Evolutionary conservation across 2,113 vertebrate genomes (phyloP).

Genomic region (Cebidichthys violaceus): DNA sequence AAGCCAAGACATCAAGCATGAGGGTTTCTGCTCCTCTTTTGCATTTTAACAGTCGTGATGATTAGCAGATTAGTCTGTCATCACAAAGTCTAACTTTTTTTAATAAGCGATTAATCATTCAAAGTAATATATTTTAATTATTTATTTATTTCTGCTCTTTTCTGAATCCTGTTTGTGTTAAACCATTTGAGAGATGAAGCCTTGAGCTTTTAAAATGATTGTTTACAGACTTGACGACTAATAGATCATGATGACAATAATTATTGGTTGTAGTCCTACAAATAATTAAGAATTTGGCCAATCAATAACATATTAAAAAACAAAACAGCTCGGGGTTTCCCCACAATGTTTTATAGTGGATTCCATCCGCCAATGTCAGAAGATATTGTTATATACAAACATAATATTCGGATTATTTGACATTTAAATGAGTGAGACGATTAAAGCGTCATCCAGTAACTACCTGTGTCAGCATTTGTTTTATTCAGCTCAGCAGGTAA

Average conservation of each 20-base stretch:
- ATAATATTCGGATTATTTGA: not conserved
- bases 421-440: not conserved
- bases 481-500: not conserved
- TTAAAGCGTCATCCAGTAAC: not conserved
- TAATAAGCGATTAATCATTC: not conserved
- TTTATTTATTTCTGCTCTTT: not conserved
- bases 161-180: not conserved
- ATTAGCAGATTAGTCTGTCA: not conserved
- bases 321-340: not conserved
- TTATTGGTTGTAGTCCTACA: not conserved
- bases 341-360: not conserved
- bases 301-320: not conserved
- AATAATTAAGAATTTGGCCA: not conserved
- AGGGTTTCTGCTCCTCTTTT: slow-evolving; percentile 4
- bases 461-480: too few species aligned
- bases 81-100: not conserved
- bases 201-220: not conserved
- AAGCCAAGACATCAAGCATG: not conserved
- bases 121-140: not conserved
- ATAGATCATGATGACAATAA: not conserved
- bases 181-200: not conserved
- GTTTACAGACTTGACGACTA: not conserved
- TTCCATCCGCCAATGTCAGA: not conserved
- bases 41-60: not conserved
- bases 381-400: not conserved